phyloP scores from a whole-genome alignment of 2,113 vertebrate species.

The Pongo pygmaeus region DNA sequence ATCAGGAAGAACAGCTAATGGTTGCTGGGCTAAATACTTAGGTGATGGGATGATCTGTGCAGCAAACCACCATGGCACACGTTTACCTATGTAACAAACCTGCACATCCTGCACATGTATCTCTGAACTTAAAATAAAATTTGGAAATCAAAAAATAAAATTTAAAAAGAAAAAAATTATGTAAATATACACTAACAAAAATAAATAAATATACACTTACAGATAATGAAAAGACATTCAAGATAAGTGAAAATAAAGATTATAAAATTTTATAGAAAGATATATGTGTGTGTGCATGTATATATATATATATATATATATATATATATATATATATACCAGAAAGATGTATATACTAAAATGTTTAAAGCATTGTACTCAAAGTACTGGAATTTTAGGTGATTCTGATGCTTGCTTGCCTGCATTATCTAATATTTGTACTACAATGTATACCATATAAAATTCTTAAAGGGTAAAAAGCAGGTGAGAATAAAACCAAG shows the following conservation, averaged over 20 bases:
- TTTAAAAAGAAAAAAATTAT: neutral
- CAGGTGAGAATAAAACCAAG: slow-evolving; percentile 11
- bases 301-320: neutral
- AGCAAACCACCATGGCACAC: too few relatives aligned
- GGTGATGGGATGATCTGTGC: too few relatives aligned
- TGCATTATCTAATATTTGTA: slow-evolving; percentile 20
- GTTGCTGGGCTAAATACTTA: too few relatives aligned
- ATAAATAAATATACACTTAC: neutral
- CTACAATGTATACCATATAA: neutral
- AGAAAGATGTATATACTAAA: slow-evolving; percentile 8
- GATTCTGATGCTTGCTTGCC: neutral
- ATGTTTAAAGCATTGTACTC: neutral
- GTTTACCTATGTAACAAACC: too few relatives aligned
- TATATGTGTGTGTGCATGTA: neutral
- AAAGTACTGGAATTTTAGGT: neutral
- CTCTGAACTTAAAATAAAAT: too few relatives aligned
- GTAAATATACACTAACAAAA: neutral
- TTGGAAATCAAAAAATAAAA: neutral
- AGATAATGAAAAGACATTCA: slow-evolving; percentile 29
- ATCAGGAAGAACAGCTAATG: too few relatives aligned
- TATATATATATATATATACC: neutral
- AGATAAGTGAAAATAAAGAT: neutral
- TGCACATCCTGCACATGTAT: too few relatives aligned
- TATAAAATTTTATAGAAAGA: neutral
- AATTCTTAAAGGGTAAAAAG: slow-evolving; percentile 20